Conservation (phyloP, 92 coral and sea anemone species). For the Pocillopora meandrina region DNA sequence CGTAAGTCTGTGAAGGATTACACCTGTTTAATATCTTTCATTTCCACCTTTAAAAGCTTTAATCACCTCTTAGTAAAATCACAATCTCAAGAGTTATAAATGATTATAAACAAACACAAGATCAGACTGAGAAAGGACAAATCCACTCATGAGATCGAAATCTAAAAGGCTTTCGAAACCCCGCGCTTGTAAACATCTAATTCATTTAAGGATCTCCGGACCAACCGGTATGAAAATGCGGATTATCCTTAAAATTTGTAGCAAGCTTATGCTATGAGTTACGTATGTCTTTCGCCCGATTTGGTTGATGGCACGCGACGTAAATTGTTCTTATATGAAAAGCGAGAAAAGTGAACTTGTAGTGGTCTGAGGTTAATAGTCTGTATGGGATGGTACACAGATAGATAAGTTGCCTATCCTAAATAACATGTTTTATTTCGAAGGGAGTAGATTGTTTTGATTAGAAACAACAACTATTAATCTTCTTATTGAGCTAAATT, state of each 20-base stretch:
- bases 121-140: constrained; percentile 30
- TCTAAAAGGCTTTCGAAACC: constrained; percentile 34
- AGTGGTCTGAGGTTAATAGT: neutral
- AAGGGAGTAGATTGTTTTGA: neutral
- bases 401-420: neutral
- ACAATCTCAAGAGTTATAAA: constrained; percentile 40
- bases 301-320: constrained; percentile 23
- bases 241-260: neutral
- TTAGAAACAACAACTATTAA: neutral
- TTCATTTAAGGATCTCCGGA: constrained; percentile 8
- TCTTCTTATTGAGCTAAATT: neutral
- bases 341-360: neutral
- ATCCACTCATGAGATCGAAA: constrained; percentile 28
- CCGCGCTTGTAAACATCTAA: neutral
- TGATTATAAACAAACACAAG: constrained; percentile 48
- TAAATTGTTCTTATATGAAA: neutral
- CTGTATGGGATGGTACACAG: neutral
- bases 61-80: constrained; percentile 41
- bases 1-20: constrained; percentile 24
- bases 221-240: constrained; percentile 8
- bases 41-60: constrained; percentile 40
- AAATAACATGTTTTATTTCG: neutral
- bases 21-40: constrained; percentile 30
- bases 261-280: neutral
- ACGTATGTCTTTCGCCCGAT: neutral